Evolutionary conservation across 2,797 vertebrate species (phyloP), one percentile per base, ranked within the genome.

Genomic region (Bradypus variegatus): DNA sequence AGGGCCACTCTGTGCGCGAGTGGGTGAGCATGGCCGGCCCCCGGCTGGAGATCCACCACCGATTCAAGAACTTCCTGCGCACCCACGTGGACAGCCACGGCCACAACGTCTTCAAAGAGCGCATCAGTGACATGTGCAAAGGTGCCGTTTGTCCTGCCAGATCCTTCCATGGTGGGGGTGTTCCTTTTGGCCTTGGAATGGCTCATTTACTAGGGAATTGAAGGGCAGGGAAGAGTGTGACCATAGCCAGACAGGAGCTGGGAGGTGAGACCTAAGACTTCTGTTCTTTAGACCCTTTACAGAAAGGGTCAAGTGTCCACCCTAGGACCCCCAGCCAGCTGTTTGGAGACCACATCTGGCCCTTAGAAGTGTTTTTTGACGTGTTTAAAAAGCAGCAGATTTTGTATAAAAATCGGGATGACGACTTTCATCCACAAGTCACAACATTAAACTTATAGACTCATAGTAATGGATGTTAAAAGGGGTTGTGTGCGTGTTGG

Each of bases 81-180:
- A 99, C 99, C 0, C 99, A 99, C 0, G 99, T 99, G 86, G 99
- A 99, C 31, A 98, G 99, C 91, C 98, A 98, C 0, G 99, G 99
- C 29, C 99, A 99, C 97, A 99, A 99, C 0, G 99, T 99, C 83
- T 99, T 99, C 97, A 99, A 99, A 96, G 99, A 99, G 97, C 98
- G 98, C 96, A 99, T 99, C 97, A 99, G 98, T 0, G 99, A 99
- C 96, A 99, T 99, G 99, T 99, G 99, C 97, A 99, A 99, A 99
- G 99, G 99, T 99, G 94, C 9, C 73, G 10, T 41, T 27, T 5
- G 8, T 36, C 65, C 65, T 29, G 36, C 25, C 31, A 48, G 16
- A 14, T 38, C 36, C 48, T 58, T n/a, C 3, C 27, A 18, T 25
- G 15, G 19, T 13, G 29, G 36, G 38, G 27, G 15, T 76, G 12